Conservation (phyloP, 2,797 vertebrate genomes). For the Cryptoblepharus egeriae region DNA sequence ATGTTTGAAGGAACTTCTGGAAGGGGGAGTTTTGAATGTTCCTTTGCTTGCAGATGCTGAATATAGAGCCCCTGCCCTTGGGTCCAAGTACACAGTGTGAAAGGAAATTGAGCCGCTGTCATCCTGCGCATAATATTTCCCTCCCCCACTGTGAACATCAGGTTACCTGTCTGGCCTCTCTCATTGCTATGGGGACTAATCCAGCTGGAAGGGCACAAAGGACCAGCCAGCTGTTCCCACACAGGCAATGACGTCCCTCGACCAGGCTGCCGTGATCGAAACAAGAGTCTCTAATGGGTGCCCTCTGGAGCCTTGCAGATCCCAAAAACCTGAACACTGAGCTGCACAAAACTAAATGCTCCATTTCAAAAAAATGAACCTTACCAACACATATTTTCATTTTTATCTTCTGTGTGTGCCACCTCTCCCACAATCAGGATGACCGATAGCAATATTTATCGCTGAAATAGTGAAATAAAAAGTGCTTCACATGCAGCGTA, state of each 20-base stretch:
- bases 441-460: not conserved
- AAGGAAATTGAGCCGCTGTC: slow-evolving; percentile 1
- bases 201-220: slow-evolving; percentile 79
- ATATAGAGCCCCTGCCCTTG: not conserved
- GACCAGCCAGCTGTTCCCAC: slow-evolving; percentile 65
- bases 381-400: too few relatives aligned
- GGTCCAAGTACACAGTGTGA: slow-evolving; percentile 2
- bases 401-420: not conserved
- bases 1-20: not conserved
- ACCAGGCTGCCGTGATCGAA: not conserved
- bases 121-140: not conserved
- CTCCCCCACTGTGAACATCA: slow-evolving; percentile 15
- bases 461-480: not conserved
- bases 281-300: slow-evolving; percentile 5
- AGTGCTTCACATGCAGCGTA: too few relatives aligned
- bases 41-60: not conserved
- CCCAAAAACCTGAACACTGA: not conserved
- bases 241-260: slow-evolving; percentile 15
- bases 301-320: not conserved
- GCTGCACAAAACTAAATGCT: not conserved
- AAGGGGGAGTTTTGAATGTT: not conserved
- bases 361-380: too few relatives aligned
- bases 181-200: slow-evolving; percentile 83
- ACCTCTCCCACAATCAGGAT: not conserved
- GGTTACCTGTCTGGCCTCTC: slow-evolving; percentile 63